Conservation (phyloP, 2,797 vertebrate genomes). For the Pampus argenteus region DNA sequence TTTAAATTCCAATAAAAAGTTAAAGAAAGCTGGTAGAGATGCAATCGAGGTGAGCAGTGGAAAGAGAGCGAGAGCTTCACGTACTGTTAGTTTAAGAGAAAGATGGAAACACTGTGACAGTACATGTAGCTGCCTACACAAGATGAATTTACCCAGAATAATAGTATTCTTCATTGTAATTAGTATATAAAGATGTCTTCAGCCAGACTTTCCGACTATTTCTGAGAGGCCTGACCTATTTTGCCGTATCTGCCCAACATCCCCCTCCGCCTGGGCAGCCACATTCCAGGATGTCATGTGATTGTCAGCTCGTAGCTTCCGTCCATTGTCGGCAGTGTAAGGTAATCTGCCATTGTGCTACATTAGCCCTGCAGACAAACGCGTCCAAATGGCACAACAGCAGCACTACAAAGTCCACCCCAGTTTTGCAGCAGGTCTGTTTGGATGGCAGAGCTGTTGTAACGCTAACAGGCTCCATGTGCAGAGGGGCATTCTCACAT, state of each 20-base stretch:
- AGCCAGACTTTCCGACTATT: conserved; percentile 20
- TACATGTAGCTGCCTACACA: neutral
- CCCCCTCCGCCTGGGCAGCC: conserved; percentile 51
- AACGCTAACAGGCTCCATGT: conserved; percentile 51
- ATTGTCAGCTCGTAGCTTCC: conserved; percentile 64
- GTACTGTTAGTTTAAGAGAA: neutral
- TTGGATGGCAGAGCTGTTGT: conserved; percentile 27
- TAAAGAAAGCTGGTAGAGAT: neutral
- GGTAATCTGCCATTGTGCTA: conserved; percentile 67
- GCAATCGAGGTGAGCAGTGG: neutral
- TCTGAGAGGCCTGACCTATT: conserved; percentile 50
- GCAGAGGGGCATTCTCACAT: conserved; percentile 53
- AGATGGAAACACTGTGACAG: neutral
- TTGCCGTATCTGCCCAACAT: conserved; percentile 40
- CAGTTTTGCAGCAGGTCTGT: conserved; percentile 28
- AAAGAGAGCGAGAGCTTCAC: conserved; percentile 7
- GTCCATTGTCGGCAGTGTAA: conserved; percentile 74
- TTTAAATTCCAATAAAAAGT: neutral
- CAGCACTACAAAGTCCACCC: conserved; percentile 3
- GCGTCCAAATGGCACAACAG: conserved; percentile 52
- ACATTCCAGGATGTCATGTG: conserved; percentile 77
- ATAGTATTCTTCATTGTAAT: conserved; percentile 24
- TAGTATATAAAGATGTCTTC: conserved; percentile 18
- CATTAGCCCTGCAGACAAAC: conserved; percentile 54
- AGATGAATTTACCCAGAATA: neutral